Evolutionary conservation across 2,113 vertebrate species (phyloP).

Genomic region (Prunella fulvescens): DNA sequence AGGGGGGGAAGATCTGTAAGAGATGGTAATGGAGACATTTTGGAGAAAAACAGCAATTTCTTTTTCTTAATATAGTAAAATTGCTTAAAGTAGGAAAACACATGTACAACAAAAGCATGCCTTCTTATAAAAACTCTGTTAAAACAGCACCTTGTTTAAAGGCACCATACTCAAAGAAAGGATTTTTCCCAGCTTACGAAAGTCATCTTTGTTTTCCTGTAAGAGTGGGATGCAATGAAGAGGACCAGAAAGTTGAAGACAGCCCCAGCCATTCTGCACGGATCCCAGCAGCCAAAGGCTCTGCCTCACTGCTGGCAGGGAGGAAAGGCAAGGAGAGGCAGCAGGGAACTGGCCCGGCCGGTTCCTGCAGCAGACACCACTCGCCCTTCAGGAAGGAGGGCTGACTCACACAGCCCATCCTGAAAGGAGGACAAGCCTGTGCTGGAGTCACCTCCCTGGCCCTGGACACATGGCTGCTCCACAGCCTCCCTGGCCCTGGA

Average conservation of each 20-base stretch:
- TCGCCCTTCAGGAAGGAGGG: neutral
- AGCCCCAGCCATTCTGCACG: fast-evolving
- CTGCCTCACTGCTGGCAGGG: neutral
- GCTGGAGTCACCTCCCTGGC: neutral
- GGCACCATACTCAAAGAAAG: fast-evolving
- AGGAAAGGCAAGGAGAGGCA: neutral
- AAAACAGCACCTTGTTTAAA: neutral
- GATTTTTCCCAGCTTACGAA: neutral
- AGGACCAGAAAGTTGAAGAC: fast-evolving
- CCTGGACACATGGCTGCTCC: neutral
- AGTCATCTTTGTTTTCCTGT: neutral
- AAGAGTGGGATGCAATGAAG: fast-evolving
- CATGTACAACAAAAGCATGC: fast-evolving
- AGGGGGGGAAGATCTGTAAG: fast-evolving
- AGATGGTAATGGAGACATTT: neutral
- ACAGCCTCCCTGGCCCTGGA: too few species aligned
- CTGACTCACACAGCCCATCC: neutral
- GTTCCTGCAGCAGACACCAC: neutral
- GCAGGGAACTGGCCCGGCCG: neutral
- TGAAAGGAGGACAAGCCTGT: neutral
- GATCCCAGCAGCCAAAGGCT: neutral
- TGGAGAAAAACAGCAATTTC: neutral
- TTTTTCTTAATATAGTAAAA: neutral
- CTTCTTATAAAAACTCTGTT: neutral
- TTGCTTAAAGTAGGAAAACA: neutral